Conservation (phyloP, 2,113 vertebrate genomes). For the Heteronetta atricapilla region DNA sequence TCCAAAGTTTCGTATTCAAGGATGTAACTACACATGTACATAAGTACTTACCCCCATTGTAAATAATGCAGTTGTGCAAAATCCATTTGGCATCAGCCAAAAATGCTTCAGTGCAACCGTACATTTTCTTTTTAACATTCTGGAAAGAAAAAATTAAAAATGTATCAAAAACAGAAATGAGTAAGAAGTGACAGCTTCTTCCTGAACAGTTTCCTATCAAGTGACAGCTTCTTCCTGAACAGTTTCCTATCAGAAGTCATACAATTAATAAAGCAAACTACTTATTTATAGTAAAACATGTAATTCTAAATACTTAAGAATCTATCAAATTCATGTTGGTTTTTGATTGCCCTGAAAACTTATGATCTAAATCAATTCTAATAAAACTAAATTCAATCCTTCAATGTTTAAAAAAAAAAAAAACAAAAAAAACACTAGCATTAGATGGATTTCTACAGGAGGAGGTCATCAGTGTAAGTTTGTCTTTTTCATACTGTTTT, state of each 20-base stretch:
- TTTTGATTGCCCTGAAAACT: neutral
- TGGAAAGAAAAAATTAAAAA: constrained; percentile 53
- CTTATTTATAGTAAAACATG: neutral
- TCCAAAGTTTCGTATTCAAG: neutral
- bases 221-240: neutral
- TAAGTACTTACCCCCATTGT: constrained; percentile 89
- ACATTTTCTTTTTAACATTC: constrained; percentile 99
- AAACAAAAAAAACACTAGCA: no score
- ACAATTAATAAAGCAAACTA: neutral
- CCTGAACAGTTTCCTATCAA: neutral
- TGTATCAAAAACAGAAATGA: neutral
- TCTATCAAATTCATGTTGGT: neutral
- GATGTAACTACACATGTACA: neutral
- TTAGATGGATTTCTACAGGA: neutral
- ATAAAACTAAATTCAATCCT: no score
- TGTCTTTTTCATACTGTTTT: neutral
- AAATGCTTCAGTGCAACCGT: constrained; percentile 97
- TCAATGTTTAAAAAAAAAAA: neutral
- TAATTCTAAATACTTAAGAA: neutral
- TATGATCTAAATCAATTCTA: neutral
- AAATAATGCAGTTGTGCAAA: constrained; percentile 99
- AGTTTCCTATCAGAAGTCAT: neutral
- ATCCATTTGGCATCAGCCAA: constrained; percentile 98
- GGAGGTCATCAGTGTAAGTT: neutral
- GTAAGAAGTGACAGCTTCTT: neutral